Base-by-base conservation (phyloP, 2,797 vertebrate species). In the Brachyalestes nurse region DNA sequence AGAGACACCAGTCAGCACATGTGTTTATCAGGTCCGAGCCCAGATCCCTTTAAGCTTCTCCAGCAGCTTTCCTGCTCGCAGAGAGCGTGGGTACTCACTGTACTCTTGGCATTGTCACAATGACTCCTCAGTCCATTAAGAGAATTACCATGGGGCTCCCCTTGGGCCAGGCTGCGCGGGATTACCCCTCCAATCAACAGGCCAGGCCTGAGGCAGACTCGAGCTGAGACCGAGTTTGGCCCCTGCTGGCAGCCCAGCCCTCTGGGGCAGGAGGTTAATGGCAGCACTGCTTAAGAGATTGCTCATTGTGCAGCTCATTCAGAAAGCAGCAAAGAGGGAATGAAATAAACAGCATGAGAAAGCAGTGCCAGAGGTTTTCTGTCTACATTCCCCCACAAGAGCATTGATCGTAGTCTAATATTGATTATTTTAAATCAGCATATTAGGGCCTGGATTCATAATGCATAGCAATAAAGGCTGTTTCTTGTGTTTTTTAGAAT, bases 191-290 rank as follows among this genome's bases (percentile, higher is more conserved):
- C 73, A 76, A 64, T 81, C 72, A 81, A 70, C 74, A 80, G 45
- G 38, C 40, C 53, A 57, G 72, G 47, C 47, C 34, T 55, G 34
- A 47, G 61, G 28, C 13, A 47, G 62, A 57, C 25, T 28, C 23
- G 42, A 6, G 45, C 51, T 34, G 62, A 47, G 58, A 5, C 47
- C 42, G 51, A 58, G 74, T 77, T 64, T 61, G 76, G 71, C 51
- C 65, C 53, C 79, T 66, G 75, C 83, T 79, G 85, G 64, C 81
- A 83, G 78, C 75, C 77, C 84, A 58, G 49, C 80, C 86, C 87
- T 86, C 49, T 66, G 77, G 83, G 86, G 80, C 78, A 82, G 78
- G 80, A 88, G 89, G 88, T 92, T 91, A 90, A 87, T 86, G 87
- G 85, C 88, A 85, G 85, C 78, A 72, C 80, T 84, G 82, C 81